Conservation (phyloP, 1,140 invertebrate species). For the Papilio polytes region DNA sequence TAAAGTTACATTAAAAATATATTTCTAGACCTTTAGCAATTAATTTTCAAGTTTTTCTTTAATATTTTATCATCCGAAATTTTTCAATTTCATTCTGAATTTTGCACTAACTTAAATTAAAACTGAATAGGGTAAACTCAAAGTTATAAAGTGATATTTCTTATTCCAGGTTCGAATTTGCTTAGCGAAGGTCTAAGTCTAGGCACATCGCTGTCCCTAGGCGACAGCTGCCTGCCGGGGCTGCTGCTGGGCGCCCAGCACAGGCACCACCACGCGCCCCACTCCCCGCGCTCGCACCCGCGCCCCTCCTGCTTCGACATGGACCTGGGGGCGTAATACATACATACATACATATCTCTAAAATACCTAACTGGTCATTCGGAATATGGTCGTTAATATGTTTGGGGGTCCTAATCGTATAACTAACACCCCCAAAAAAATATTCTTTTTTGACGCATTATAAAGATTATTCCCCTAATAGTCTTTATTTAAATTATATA, state of each 20-base stretch:
- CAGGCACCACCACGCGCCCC: slow-evolving; percentile 66
- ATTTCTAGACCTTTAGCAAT: too few species aligned
- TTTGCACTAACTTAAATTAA: too few species aligned
- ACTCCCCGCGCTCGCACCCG: slow-evolving; percentile 65
- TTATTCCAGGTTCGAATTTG: slow-evolving; percentile 58
- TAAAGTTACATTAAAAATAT: too few species aligned
- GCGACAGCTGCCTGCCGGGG: slow-evolving; percentile 57
- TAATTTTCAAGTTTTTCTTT: too few species aligned
- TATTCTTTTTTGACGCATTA: too few species aligned
- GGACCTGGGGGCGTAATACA: slow-evolving; percentile 66
- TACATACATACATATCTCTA: not conserved
- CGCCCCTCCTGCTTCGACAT: slow-evolving; percentile 73
- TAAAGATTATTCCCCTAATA: too few species aligned
- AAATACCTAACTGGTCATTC: not conserved
- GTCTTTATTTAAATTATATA: too few species aligned
- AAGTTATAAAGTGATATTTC: not conserved
- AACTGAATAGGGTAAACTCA: too few species aligned
- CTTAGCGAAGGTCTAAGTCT: slow-evolving; percentile 48
- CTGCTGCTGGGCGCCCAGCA: slow-evolving; percentile 59
- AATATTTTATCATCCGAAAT: too few species aligned
- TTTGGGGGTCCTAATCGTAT: not conserved
- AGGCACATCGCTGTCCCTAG: slow-evolving; percentile 50
- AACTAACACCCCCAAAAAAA: not conserved
- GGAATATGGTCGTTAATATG: not conserved
- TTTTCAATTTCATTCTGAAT: too few species aligned